Evolutionary conservation across 2,797 vertebrate genomes (phyloP).

Genomic region (Cyclura pinguis): DNA sequence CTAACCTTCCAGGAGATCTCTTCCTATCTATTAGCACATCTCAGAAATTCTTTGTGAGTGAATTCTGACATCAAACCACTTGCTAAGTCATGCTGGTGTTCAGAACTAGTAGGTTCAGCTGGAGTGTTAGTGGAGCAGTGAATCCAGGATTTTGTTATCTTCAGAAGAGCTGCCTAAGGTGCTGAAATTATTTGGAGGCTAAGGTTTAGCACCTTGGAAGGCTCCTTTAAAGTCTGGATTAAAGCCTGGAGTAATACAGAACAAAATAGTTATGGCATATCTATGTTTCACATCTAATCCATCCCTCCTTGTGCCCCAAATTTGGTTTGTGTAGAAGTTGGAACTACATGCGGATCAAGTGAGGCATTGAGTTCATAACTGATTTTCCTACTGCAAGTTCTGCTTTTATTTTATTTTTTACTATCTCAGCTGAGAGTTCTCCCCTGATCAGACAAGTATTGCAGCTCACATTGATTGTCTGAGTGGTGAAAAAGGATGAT

Average conservation of each 20-base stretch:
- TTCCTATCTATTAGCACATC: neutral
- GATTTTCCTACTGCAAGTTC: neutral
- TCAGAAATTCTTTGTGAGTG: neutral
- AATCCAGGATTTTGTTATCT: too few relatives aligned
- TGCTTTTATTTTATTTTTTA: neutral
- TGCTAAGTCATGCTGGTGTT: neutral
- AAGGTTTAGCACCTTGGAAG: too few relatives aligned
- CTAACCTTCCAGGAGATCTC: neutral
- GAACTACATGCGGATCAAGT: neutral
- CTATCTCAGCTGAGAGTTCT: neutral
- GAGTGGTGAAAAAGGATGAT: neutral
- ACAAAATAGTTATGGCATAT: neutral
- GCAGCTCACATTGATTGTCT: neutral
- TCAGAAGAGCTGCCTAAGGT: too few relatives aligned
- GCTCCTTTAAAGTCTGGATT: too few relatives aligned
- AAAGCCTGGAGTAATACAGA: neutral
- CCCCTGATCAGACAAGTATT: neutral
- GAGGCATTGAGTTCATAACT: neutral
- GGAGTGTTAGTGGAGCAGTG: too few relatives aligned
- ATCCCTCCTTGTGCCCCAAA: too few relatives aligned
- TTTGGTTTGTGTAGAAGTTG: neutral
- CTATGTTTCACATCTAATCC: neutral
- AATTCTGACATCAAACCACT: neutral
- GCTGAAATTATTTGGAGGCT: too few relatives aligned
- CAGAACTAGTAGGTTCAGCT: neutral